Evolutionary conservation across 1,140 invertebrate species (phyloP), one percentile per base, ranked within the genome.

Genomic region (Streblospio benedicti): DNA sequence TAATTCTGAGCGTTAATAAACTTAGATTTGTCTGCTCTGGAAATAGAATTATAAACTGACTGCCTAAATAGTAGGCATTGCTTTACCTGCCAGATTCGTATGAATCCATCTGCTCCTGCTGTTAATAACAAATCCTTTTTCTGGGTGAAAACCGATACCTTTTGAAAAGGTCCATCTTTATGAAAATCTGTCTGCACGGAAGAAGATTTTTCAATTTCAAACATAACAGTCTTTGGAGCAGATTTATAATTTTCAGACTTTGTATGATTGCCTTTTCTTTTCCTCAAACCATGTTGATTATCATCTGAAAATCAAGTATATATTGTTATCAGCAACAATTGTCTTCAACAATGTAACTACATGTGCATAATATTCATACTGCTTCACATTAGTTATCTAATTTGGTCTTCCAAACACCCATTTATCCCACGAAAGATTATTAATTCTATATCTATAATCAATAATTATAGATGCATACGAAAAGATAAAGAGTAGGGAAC

Each of bases 81-180:
- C 38, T 27, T 20, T 38, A 80, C 76, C 70, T 85, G 84, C 93
- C 93, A 98, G 2, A 95, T 69, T 63, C 92, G 81, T 20, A 97
- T 75, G 68, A 85, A 81, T 9, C 91, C 90, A 81, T 97, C 93
- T 2, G 87, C 85, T 28, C 93, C 92, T 60, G 90, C 94, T 4
- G 93, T 97, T 0, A 86, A 88, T 83, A 97, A 86, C 0, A 90
- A 67, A 67, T 85, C 86, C 14, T 87, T 85, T 73, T 75, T 85
- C 31, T 82, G 80, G 57, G 85, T 87, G 66, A 95, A 86, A 57
- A 87, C 81, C 23, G 93, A 89, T 41, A 93, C 87, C 72, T 92
- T 85, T 74, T 94, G 91, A 62, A 92, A 77, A 16, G 90, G 84
- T 62, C 91, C 89, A 31, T 85, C 80, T 45, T 84, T 81, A 63